These are phyloP conservation scores for Peromyscus melanophrys DNA, from an alignment of 2,797 vertebrate genomes.

Conservation along the genomic window DNA sequence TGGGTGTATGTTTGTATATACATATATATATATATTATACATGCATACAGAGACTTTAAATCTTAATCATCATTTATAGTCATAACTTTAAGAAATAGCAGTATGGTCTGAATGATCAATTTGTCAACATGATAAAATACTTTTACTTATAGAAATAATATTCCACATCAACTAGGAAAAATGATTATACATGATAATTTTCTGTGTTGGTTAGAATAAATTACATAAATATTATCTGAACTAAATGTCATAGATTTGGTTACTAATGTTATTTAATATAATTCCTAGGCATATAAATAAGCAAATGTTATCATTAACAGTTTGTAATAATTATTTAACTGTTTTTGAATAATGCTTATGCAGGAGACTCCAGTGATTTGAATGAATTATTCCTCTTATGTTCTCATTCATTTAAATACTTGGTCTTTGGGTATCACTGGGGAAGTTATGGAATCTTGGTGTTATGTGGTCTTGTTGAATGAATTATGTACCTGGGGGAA, in stretches of 20 bases:
- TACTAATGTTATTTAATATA: not conserved
- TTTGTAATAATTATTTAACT: conserved; percentile 4
- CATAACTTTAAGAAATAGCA: not conserved
- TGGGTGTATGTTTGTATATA: not conserved
- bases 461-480: no score
- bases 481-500: no score
- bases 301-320: not conserved
- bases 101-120: conserved; percentile 11
- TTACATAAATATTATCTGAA: not conserved
- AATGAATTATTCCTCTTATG: no score
- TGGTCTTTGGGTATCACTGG: no score
- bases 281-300: not conserved
- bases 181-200: not conserved
- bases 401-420: no score
- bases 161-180: not conserved
- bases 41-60: not conserved
- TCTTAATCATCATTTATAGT: not conserved
- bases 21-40: no score
- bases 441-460: no score
- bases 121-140: not conserved
- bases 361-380: not conserved
- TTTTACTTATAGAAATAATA: not conserved
- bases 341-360: not conserved
- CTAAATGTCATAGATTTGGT: not conserved
- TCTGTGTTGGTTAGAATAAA: not conserved